These are phyloP conservation scores for Aplochiton taeniatus DNA, from an alignment of 2,797 vertebrate species.

Conservation along the genomic window DNA sequence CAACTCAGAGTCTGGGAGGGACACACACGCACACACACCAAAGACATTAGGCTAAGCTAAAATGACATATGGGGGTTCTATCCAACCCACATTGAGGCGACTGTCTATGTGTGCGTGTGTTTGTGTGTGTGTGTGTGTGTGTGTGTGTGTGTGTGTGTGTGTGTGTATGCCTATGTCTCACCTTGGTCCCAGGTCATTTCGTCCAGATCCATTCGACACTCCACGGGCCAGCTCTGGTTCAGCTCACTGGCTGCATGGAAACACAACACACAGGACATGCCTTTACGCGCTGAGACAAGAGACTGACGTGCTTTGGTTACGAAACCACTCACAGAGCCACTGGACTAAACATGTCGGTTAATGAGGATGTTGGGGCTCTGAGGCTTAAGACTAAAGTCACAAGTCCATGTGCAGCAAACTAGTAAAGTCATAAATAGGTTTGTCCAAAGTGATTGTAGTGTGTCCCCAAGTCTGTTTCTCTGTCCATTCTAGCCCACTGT, in stretches of 20 bases:
- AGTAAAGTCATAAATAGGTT: no score
- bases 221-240: conserved; percentile 83
- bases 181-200: conserved; percentile 88
- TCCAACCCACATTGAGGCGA: neutral
- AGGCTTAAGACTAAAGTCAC: no score
- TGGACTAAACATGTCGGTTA: no score
- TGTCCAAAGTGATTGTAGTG: no score
- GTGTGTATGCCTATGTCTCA: conserved; percentile 45
- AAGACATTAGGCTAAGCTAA: neutral
- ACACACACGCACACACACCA: neutral
- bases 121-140: neutral
- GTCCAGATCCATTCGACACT: conserved; percentile 79
- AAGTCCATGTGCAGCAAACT: no score
- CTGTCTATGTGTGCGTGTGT: neutral
- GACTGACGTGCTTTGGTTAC: no score
- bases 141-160: neutral
- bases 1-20: conserved; percentile 56
- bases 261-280: neutral
- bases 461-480: no score
- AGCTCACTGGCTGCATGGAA: conserved; percentile 77
- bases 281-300: no score
- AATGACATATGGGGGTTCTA: neutral
- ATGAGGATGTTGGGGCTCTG: no score
- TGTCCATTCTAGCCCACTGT: no score
- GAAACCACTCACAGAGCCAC: no score